Base-by-base conservation (phyloP, 2,113 vertebrate genomes). In the Neomonachus schauinslandi region DNA sequence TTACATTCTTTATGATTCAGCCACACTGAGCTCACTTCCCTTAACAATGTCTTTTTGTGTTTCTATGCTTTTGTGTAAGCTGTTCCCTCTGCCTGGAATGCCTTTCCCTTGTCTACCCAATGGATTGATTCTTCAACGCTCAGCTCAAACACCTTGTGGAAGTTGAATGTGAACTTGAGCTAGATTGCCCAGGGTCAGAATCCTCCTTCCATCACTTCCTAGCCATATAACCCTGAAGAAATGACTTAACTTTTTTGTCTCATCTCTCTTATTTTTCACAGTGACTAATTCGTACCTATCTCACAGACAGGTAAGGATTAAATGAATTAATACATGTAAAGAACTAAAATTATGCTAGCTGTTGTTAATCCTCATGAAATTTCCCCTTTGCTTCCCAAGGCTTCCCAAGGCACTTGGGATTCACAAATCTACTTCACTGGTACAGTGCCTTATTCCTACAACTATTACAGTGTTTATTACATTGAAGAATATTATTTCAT, bases 81-180 rank as follows among this genome's bases (percentile, higher is more conserved):
- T 59, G 10, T 96, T 51, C 63, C n/a, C 71, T 86, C 51, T 92
- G 31, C 57, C 80, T 65, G 14, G 59, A 94, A 91, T 59, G 26
- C 18, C 19, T 55, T n/a, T 51, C 53, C 76, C 15, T 81, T 57
- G 39, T 28, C 28, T n/a, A 14, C 33, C 55, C 55, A 80, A 6
- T 83, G 36, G 82, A 91, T 81, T 80, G 57, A 72, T 86, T 94
- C 87, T 76, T 91, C 31, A n/a, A 86, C 36, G 28, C 61, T 61
- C 63, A 46, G 16, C 7, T 80, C 59, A 39, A 55, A 26, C 14
- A 61, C 22, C 21, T n/a, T 55, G 33, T 55, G 72, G 22, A 49
- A 46, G 28, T 49, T 49, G 57, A 72, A 53, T 46, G 0, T 80
- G 39, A 42, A 49, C 71, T 10, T 13, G 13, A 46, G 59, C 51